Evolutionary conservation across 2,797 vertebrate species (phyloP).

Genomic region (Caiman crocodilus): DNA sequence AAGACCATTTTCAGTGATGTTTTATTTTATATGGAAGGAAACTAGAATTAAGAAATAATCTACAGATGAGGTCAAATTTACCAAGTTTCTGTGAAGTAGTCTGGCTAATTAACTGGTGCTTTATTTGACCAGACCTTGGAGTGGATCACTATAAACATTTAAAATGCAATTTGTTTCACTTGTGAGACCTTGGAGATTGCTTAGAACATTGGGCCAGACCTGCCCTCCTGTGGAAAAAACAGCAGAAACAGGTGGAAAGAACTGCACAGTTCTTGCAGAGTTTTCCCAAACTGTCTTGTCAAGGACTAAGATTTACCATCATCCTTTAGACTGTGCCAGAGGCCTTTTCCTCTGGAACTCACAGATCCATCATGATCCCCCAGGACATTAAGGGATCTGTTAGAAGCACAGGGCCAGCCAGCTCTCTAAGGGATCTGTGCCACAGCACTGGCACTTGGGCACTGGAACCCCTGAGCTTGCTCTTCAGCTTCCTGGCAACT

Average conservation of each 20-base stretch:
- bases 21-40: constrained; percentile 21
- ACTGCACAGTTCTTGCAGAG: neutral
- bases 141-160: neutral
- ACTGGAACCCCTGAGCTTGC: neutral
- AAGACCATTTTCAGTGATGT: constrained; percentile 14
- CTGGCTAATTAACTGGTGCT: neutral
- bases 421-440: neutral
- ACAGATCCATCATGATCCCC: neutral
- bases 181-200: neutral
- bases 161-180: neutral
- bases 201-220: neutral
- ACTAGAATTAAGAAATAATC: neutral
- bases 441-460: neutral
- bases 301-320: neutral
- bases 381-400: neutral
- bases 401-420: neutral
- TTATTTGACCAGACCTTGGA: neutral
- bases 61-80: neutral
- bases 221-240: neutral
- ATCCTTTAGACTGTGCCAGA: neutral
- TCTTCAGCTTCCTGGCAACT: neutral
- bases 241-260: neutral
- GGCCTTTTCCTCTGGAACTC: neutral
- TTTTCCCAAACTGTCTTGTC: neutral
- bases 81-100: neutral